These are phyloP conservation scores for Heliocidaris erythrogramma DNA, from an alignment of 35 echinoderm and acorn worm species.

Conservation along the genomic window DNA sequence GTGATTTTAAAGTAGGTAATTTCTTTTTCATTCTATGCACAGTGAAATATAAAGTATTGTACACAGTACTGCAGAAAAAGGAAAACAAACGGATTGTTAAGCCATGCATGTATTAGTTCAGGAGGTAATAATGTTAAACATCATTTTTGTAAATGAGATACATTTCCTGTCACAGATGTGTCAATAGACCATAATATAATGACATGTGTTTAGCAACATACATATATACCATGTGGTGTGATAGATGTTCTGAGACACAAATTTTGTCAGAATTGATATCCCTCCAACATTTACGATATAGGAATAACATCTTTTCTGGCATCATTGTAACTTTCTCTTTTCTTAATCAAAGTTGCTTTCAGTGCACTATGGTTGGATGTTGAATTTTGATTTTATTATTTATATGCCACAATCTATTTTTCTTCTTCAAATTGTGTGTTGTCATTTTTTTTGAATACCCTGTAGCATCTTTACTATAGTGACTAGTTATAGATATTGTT, in stretches of 20 bases:
- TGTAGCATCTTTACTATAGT: slow-evolving; percentile 11
- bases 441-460: neutral
- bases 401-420: neutral
- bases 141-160: neutral
- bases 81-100: slow-evolving; percentile 29
- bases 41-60: slow-evolving; percentile 44
- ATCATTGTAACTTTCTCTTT: neutral
- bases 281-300: neutral
- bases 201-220: neutral
- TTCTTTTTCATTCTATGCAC: slow-evolving; percentile 44
- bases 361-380: neutral
- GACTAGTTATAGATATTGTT: neutral
- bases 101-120: slow-evolving; percentile 21
- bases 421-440: neutral
- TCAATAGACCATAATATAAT: neutral
- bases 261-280: neutral
- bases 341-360: neutral
- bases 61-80: slow-evolving; percentile 52
- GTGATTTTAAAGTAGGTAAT: neutral
- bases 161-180: neutral
- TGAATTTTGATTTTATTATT: neutral
- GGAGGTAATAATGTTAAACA: neutral
- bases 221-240: neutral
- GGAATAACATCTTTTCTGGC: neutral
- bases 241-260: neutral